Evolutionary conservation across 2,797 vertebrate species (phyloP).

Genomic region (Urocyon cinereoargenteus): DNA sequence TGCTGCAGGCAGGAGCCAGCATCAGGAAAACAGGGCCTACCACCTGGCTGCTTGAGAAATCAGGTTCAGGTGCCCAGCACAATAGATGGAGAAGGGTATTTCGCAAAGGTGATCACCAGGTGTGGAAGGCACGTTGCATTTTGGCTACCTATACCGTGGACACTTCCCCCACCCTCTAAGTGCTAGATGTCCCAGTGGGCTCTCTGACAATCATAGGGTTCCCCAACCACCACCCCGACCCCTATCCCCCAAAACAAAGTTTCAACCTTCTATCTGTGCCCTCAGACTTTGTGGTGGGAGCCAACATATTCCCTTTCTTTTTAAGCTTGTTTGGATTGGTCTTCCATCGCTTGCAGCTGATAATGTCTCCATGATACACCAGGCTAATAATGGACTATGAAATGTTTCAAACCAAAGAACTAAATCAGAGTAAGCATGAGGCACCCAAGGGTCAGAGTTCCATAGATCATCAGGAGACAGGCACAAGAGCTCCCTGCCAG

Average conservation of each 20-base stretch:
- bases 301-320: neutral
- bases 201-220: neutral
- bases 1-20: neutral
- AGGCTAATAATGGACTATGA: neutral
- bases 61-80: neutral
- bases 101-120: neutral
- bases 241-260: neutral
- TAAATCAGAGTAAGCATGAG: neutral
- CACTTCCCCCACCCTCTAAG: accelerated
- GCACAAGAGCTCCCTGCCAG: neutral
- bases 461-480: neutral
- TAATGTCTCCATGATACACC: neutral
- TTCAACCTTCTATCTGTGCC: neutral
- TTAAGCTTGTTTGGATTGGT: neutral
- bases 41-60: conserved; percentile 44
- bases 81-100: neutral
- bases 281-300: neutral
- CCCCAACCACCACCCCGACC: neutral
- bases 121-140: neutral
- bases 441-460: neutral
- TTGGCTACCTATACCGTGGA: too few species aligned
- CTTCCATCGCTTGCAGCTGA: neutral
- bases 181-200: too few species aligned
- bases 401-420: neutral
- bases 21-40: neutral